These are phyloP conservation scores for Nymphalis urticae DNA, from an alignment of 2,888 invertebrate species.

Conservation along the genomic window DNA sequence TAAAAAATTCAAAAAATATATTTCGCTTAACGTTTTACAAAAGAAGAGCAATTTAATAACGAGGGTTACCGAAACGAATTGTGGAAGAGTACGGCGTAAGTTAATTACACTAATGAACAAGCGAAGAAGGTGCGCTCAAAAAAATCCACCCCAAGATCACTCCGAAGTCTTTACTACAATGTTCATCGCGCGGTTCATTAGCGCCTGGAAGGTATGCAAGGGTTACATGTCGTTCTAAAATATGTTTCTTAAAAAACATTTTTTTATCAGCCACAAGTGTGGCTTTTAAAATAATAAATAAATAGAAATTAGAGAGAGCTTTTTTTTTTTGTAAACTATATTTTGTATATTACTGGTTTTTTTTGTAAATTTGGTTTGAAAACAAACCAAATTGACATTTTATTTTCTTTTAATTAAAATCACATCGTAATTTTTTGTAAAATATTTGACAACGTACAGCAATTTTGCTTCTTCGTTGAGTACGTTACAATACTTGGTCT, in stretches of 20 bases:
- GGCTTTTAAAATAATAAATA: too few species aligned
- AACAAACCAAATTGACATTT: too few species aligned
- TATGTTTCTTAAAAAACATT: not conserved
- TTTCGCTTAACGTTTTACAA: conserved; percentile 37
- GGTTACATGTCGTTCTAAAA: conserved; percentile 52
- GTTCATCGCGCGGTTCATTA: conserved; percentile 79
- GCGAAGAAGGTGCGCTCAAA: conserved; percentile 75
- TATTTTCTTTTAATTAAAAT: not conserved
- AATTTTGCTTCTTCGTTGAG: too few species aligned
- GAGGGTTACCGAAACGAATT: conserved; percentile 61
- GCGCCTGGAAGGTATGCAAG: conserved; percentile 57
- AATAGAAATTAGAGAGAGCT: too few species aligned
- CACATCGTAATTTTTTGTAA: too few species aligned
- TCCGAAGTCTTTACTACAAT: conserved; percentile 78
- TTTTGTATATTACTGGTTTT: too few species aligned
- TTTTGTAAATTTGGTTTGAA: too few species aligned
- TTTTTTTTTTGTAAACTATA: too few species aligned
- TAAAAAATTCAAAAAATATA: conserved; percentile 23
- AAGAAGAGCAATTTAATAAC: conserved; percentile 62
- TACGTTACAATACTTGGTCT: too few species aligned
- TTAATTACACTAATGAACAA: conserved; percentile 81
- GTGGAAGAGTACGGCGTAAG: conserved; percentile 72
- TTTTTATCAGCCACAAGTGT: too few species aligned
- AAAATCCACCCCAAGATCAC: conserved; percentile 78
- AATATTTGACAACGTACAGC: too few species aligned